A percentile compares a stretch with the other conserved stretches of the same genome.
Conservation (phyloP, 2,888 invertebrate genomes). For the Gerris lacustris region DNA sequence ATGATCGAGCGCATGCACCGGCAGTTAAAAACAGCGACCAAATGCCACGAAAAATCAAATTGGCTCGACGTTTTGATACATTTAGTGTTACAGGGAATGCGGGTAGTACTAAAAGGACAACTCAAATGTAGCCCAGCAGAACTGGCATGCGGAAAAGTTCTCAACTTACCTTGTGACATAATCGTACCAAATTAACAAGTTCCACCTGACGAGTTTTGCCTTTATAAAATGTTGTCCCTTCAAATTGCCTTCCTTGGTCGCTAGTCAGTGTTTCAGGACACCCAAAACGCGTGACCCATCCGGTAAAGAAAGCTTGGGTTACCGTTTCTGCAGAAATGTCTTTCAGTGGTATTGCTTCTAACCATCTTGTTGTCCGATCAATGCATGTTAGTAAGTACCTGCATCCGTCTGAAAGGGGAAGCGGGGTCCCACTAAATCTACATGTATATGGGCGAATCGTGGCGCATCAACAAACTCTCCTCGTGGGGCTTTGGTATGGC, state of each 20-base stretch:
- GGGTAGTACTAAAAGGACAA: too few species aligned
- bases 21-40: too few species aligned
- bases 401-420: conserved; percentile 21
- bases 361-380: conserved; percentile 36
- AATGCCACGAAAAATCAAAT: too few species aligned
- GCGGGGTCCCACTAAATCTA: conserved; percentile 33
- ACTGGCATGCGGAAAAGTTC: too few species aligned
- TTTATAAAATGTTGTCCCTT: conserved; percentile 34
- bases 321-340: conserved; percentile 36
- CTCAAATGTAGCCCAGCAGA: too few species aligned
- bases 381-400: conserved; percentile 35
- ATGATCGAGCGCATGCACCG: too few species aligned
- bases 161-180: too few species aligned
- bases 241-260: conserved; percentile 36
- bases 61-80: too few species aligned
- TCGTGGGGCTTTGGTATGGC: neutral
- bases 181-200: too few species aligned
- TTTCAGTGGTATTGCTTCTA: conserved; percentile 34
- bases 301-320: too few species aligned
- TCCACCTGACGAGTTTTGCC: too few species aligned
- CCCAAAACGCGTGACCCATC: conserved; percentile 37
- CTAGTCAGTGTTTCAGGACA: conserved; percentile 34
- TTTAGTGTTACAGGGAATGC: too few species aligned
- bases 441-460: conserved; percentile 35
- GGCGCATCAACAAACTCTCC: neutral